These are phyloP conservation scores for Diuraphis noxia DNA, from an alignment of 1,140 invertebrate genomes.

Conservation along the genomic window DNA sequence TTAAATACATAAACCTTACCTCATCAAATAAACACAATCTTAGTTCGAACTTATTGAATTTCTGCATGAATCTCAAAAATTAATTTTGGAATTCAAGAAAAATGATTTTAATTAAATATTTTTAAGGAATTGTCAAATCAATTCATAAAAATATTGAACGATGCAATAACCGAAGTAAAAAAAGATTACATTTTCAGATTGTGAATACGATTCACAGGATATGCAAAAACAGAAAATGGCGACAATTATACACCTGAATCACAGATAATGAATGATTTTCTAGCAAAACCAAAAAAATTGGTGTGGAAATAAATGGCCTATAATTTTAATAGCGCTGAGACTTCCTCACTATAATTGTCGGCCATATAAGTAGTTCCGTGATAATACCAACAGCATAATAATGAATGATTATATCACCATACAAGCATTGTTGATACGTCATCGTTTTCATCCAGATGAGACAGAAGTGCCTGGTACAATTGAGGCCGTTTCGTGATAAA, in stretches of 20 bases:
- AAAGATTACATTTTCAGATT: neutral
- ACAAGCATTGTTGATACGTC: neutral
- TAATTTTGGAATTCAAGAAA: neutral
- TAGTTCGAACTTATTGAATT: neutral
- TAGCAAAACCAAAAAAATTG: neutral
- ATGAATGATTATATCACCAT: neutral
- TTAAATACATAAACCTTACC: neutral
- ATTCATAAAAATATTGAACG: neutral
- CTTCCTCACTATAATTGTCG: neutral
- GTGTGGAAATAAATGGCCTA: no score
- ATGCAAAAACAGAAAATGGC: neutral
- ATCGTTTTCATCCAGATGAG: neutral
- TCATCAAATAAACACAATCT: neutral
- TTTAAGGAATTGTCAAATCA: neutral
- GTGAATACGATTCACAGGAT: neutral
- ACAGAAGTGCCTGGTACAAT: constrained; percentile 63
- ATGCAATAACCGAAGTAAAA: neutral
- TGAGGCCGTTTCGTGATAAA: constrained; percentile 68
- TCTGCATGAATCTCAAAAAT: neutral
- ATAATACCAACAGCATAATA: neutral
- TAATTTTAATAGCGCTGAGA: neutral
- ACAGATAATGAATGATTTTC: neutral
- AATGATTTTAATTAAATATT: neutral
- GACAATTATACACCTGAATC: neutral
- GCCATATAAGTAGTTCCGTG: neutral